These are phyloP conservation scores for Coleophora flavipennella DNA, from an alignment of 2,888 invertebrate species.

Conservation along the genomic window DNA sequence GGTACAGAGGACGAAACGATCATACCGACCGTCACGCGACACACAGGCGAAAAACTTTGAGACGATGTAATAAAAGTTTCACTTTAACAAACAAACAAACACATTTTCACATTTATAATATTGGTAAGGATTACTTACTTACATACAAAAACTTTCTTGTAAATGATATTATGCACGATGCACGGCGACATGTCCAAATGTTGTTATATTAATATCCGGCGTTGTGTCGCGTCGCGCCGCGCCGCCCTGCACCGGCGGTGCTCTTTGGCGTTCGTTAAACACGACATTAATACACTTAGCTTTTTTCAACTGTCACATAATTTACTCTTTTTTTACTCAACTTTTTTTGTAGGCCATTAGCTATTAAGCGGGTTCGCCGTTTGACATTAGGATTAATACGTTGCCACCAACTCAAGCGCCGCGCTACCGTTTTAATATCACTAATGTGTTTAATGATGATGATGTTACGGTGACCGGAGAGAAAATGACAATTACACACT, in stretches of 20 bases:
- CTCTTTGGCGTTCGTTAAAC: constrained; percentile 67
- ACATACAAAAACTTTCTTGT: too few species aligned
- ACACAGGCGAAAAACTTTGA: too few species aligned
- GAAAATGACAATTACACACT: constrained; percentile 25
- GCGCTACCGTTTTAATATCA: constrained; percentile 15
- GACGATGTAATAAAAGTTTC: too few species aligned
- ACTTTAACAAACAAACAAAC: too few species aligned
- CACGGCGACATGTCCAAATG: not conserved
- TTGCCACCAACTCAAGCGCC: constrained; percentile 39
- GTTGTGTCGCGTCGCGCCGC: constrained; percentile 29
- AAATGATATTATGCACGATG: too few species aligned
- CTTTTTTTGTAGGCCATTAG: constrained; percentile 62
- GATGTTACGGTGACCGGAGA: constrained; percentile 13
- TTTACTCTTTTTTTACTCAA: constrained; percentile 44
- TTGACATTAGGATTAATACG: constrained; percentile 60
- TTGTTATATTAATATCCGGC: constrained; percentile 1
- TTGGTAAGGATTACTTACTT: too few species aligned
- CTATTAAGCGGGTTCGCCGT: constrained; percentile 52
- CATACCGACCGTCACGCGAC: too few species aligned
- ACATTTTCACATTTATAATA: too few species aligned
- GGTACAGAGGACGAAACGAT: too few species aligned
- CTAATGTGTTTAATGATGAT: constrained; percentile 8
- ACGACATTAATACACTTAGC: constrained; percentile 66
- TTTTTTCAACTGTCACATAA: constrained; percentile 67
- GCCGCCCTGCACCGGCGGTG: constrained; percentile 38